Conservation (phyloP, 1,140 invertebrate species). For the Drosophila lacteicornis region DNA sequence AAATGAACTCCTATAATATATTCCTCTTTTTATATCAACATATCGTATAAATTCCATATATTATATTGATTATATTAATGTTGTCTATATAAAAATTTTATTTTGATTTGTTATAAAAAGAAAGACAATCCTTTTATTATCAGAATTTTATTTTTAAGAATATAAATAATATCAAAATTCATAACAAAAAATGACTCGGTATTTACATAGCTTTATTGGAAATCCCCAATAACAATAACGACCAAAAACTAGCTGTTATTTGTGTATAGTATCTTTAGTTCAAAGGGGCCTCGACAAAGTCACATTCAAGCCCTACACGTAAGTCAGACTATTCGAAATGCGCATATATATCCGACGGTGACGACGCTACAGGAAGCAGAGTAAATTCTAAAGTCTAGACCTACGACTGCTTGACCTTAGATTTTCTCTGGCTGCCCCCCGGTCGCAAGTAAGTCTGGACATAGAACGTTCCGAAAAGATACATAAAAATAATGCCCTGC, state of each 20-base stretch:
- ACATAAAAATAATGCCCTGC: constrained; percentile 90
- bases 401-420: constrained; percentile 10
- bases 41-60: no score
- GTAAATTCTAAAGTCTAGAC: background rate
- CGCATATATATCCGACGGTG: background rate
- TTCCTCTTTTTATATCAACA: no score
- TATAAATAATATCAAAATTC: no score
- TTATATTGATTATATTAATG: no score
- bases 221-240: no score
- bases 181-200: no score
- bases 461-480: constrained; percentile 94
- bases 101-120: background rate
- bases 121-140: background rate
- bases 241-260: background rate
- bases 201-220: no score
- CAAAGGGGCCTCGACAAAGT: no score
- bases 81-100: no score
- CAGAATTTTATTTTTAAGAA: no score
- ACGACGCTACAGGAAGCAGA: background rate
- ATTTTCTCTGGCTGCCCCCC: background rate
- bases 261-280: background rate
- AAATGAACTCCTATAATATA: no score
- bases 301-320: background rate
- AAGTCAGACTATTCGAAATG: constrained; percentile 11
- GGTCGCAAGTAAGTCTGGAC: constrained; percentile 70